Evolutionary conservation across 1,140 invertebrate genomes (phyloP).

Genomic region (Cotesia vestalis): DNA sequence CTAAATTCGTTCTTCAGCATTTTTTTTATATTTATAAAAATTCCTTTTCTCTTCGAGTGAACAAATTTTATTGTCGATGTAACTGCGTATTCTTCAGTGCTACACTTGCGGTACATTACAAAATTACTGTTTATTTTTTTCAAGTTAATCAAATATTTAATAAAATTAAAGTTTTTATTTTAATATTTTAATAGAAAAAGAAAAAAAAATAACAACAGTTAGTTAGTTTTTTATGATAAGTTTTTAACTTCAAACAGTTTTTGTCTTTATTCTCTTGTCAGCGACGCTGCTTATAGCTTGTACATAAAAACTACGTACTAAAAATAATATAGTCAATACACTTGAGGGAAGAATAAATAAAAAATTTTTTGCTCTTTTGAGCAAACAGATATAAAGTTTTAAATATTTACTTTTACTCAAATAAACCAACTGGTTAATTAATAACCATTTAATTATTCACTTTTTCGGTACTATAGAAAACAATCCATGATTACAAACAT

Average conservation of each 20-base stretch:
- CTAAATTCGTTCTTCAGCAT: constrained; percentile 77
- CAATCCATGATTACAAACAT: constrained; percentile 63
- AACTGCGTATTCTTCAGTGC: constrained; percentile 55
- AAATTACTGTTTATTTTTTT: constrained; percentile 46
- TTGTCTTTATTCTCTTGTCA: too few species aligned
- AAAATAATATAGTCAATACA: too few species aligned
- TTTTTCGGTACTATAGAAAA: constrained; percentile 56
- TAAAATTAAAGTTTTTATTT: constrained; percentile 8
- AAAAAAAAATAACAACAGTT: background rate
- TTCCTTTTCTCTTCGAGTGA: constrained; percentile 80
- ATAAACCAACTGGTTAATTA: constrained; percentile 8
- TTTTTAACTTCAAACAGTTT: too few species aligned
- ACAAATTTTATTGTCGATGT: constrained; percentile 67
- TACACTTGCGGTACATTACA: constrained; percentile 65
- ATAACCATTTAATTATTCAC: background rate
- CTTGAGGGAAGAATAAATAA: too few species aligned
- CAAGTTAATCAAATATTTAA: constrained; percentile 12
- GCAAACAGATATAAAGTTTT: too few species aligned
- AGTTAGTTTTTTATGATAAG: too few species aligned
- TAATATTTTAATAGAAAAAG: background rate
- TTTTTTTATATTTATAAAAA: constrained; percentile 82
- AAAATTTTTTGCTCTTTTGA: too few species aligned
- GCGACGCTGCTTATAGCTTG: too few species aligned
- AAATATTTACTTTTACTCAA: background rate
- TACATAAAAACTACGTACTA: too few species aligned